Evolutionary conservation across 2,797 vertebrate species (phyloP), one percentile per base, ranked within the genome.

Genomic region (Tragopan temminckii): DNA sequence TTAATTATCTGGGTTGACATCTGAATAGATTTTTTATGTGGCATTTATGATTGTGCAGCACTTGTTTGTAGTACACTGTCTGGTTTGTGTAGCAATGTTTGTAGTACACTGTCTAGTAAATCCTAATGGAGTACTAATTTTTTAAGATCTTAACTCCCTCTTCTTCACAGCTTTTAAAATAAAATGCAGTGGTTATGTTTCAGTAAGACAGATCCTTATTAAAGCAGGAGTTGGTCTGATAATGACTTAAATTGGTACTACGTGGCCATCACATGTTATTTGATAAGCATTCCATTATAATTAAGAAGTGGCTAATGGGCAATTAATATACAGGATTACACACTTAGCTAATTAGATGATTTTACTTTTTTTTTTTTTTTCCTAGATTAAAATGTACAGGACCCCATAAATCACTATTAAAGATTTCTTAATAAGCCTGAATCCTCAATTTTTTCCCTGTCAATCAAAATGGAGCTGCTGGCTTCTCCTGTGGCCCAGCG

Each of bases 261-360:
- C 6, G 58, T 75, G 85, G 87, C 90, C 70, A 94, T 97, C 97
- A 96, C 95, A 95, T 77, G 76, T 90, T 92, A 84, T 97, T 97
- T 93, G 86, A 85, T 89, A 95, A 94, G 67, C 74, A 89, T 95
- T 97, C 87, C 63, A 67, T 97, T 95, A 95, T 89, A 90, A 95
- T 97, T 97, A 97, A 88, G 84, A 93, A 50, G 57, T 74, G 88
- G 76, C 72, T 95, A 96, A 96, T 93, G 63, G 89, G 84, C 79
- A 96, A 95, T 95, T 97, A 95, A 95, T 97, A 91, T 85, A 94
- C 69, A 85, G 80, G 48, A 93, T 96, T 96, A 86, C 50, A 94
- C 93, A 96, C 75, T 86, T 95, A 84, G 71, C 82, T 95, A 97
- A 96, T 95, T 91, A 92, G 91, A 85, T 91, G 79, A 74, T 89